Evolutionary conservation across 2,797 vertebrate genomes (phyloP), one percentile per base, ranked within the genome.

Genomic region (Brachymystax lenok): DNA sequence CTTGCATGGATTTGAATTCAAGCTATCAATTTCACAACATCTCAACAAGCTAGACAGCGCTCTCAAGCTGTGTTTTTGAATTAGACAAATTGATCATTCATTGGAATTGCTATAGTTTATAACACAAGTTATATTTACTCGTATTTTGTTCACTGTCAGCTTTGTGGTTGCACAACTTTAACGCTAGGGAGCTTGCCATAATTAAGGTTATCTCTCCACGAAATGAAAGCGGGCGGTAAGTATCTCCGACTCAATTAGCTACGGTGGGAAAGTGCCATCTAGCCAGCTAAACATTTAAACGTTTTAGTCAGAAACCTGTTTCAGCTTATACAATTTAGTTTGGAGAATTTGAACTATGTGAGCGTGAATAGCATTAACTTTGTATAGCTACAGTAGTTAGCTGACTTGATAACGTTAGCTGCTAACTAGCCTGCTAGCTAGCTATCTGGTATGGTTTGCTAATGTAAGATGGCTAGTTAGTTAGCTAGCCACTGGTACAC

Each of bases 221-320:
- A 90, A 88, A 95, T 95, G 95, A 95, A 95, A 94, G 93, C 91
- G 71, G 93, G 93, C 82, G 93, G 95, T 95, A 91, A 95, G 94
- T 93, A 54, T 52, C 12, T 46, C 0, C 2, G 7, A 19, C 79
- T 71, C 17, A 74, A 50, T 4, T 2, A 71, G 19, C 16, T 33
- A 35, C 28, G 28, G 16, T 67, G 28, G 35, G 16, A 67, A 67
- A 35, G 28, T 63, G 7, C 4, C 24, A 12, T 21, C 21, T 27
- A 24, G 24, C 24, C 24, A 24, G 24, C 24, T 24, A 24, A 24
- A 6, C 13, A n/a, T 56, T 14, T 73, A 33, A 67, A 67, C 5
- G 1, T 13, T 64, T 28, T 64, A 24, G 24, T 12, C 13, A 10
- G 5, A 64, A 59, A 30, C 16, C 8, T 54, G 10, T 30, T 56